Evolutionary conservation across 1,140 invertebrate species (phyloP).

Genomic region (Pissodes strobi): DNA sequence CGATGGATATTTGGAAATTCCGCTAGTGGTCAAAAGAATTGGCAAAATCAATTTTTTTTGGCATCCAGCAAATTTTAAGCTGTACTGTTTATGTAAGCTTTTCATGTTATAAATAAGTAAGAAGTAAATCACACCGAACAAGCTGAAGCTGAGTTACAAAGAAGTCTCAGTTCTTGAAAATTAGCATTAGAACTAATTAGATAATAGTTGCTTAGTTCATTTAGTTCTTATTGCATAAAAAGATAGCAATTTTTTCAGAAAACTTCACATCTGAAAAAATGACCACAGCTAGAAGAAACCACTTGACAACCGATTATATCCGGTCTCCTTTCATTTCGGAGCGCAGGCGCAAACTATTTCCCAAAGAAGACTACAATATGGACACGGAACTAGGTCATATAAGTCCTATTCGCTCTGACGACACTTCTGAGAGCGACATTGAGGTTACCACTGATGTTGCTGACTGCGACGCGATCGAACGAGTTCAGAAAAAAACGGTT

Average conservation of each 20-base stretch:
- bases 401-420: constrained; percentile 39
- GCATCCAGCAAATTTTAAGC: no score
- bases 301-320: constrained; percentile 4
- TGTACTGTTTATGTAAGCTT: no score
- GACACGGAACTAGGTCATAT: constrained; percentile 46
- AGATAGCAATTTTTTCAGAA: constrained; percentile 8
- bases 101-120: no score
- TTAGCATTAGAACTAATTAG: no score
- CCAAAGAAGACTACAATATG: constrained; percentile 13
- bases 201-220: no score
- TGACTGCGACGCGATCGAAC: constrained; percentile 36
- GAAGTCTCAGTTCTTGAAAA: no score
- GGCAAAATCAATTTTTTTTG: no score
- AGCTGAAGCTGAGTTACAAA: no score
- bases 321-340: constrained; percentile 22
- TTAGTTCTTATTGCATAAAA: no score
- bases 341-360: constrained; percentile 24
- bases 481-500: constrained; percentile 10
- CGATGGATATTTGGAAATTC: no score
- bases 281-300: constrained; percentile 4
- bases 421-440: constrained; percentile 19
- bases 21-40: no score
- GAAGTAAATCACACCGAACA: no score
- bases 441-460: constrained; percentile 7
- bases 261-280: constrained; percentile 22